Conservation (phyloP, 1,140 invertebrate species). For the Limonius californicus region DNA sequence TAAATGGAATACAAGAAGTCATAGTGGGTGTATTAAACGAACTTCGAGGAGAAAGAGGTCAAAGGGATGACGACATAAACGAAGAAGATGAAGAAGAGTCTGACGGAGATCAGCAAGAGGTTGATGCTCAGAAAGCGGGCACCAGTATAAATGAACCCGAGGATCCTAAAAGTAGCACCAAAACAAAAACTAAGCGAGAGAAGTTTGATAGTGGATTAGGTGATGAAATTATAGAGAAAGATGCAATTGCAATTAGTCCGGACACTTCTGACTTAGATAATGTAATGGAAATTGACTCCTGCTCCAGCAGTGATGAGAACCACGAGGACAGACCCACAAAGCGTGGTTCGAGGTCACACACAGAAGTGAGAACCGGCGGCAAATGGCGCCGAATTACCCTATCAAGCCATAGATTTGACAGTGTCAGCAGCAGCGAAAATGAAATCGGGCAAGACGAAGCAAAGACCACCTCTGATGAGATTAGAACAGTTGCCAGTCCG, state of each 20-base stretch:
- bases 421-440: constrained; percentile 12
- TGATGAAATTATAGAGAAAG: constrained; percentile 44
- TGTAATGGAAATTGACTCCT: constrained; percentile 28
- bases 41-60: constrained; percentile 14
- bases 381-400: constrained; percentile 18
- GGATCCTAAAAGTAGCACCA: background rate
- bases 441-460: constrained; percentile 11
- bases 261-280: constrained; percentile 27
- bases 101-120: background rate
- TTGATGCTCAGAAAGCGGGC: background rate
- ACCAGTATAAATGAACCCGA: background rate
- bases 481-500: constrained; percentile 28
- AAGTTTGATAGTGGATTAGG: constrained; percentile 58
- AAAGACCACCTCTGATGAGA: background rate
- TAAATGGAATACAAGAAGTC: constrained; percentile 20
- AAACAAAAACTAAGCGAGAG: constrained; percentile 48
- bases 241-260: background rate
- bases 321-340: constrained; percentile 29
- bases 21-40: constrained; percentile 18
- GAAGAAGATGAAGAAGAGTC: background rate
- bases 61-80: background rate
- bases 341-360: constrained; percentile 20
- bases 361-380: constrained; percentile 19
- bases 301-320: constrained; percentile 32
- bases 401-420: background rate